phyloP scores from a whole-genome alignment of 1,140 invertebrate genomes.

The Drosophila bipectinata region DNA sequence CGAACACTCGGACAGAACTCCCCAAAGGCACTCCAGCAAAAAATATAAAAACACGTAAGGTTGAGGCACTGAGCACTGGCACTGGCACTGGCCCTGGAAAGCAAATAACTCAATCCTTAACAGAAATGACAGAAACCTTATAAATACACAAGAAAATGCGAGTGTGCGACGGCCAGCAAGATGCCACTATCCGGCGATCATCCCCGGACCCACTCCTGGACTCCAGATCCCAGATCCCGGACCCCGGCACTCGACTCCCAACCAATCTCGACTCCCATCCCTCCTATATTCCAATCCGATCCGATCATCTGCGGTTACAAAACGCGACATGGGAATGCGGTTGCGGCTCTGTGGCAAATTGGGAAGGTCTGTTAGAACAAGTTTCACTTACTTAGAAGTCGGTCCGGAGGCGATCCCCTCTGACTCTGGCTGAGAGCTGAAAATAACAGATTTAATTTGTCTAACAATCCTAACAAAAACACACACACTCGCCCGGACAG shows the following conservation, averaged over 20 bases:
- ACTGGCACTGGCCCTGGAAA: constrained; percentile 21
- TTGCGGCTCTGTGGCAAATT: constrained; percentile 63
- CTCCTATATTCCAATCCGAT: constrained; percentile 22
- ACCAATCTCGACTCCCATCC: background rate
- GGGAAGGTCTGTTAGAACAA: constrained; percentile 60
- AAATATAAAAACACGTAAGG: constrained; percentile 1
- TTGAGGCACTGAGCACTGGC: constrained; percentile 8
- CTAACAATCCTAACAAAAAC: constrained; percentile 55
- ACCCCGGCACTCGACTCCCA: background rate
- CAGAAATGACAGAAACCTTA: constrained; percentile 80
- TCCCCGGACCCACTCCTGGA: constrained; percentile 17
- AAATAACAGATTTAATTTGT: constrained; percentile 80
- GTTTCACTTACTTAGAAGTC: constrained; percentile 71
- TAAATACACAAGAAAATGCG: constrained; percentile 76
- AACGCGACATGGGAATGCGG: constrained; percentile 73
- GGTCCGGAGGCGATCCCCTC: constrained; percentile 12
- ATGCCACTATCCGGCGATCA: constrained; percentile 52
- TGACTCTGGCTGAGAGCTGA: constrained; percentile 43
- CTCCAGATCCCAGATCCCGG: background rate
- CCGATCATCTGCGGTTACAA: constrained; percentile 69
- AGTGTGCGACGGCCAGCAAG: constrained; percentile 3
- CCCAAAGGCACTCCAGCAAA: constrained; percentile 46
- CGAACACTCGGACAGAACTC: constrained; percentile 45
- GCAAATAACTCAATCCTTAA: constrained; percentile 81
- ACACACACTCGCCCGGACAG: constrained; percentile 33